phyloP scores from a whole-genome alignment of 2,888 invertebrate species.

The Scaptomyza flava region DNA sequence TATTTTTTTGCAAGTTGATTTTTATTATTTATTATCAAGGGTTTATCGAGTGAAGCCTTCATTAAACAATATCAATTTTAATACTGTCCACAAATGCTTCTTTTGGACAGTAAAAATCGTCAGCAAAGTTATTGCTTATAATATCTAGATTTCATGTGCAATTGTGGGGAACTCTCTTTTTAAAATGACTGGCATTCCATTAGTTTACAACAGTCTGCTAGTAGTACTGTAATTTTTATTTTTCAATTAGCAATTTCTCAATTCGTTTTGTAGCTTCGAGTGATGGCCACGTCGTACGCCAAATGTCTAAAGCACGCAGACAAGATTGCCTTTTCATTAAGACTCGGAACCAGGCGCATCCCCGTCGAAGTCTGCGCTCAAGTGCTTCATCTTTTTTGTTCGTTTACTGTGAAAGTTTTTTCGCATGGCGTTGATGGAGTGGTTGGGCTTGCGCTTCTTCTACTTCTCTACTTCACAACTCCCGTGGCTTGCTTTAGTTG shows the following conservation, averaged over 20 bases:
- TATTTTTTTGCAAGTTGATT: too few relatives aligned
- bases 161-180: not conserved
- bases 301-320: constrained; percentile 42
- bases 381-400: constrained; percentile 59
- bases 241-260: constrained; percentile 62
- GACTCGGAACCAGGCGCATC: constrained; percentile 26
- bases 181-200: not conserved
- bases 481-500: constrained; percentile 7
- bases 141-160: not conserved
- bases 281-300: constrained; percentile 19
- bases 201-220: constrained; percentile 18
- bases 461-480: not conserved
- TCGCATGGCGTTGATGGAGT: constrained; percentile 58
- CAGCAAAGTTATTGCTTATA: too few relatives aligned
- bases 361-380: constrained; percentile 48
- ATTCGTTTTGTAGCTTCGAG: constrained; percentile 23
- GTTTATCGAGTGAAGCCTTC: too few relatives aligned
- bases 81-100: too few relatives aligned
- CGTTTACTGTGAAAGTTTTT: constrained; percentile 54
- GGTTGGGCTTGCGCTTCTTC: not conserved
- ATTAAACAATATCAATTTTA: too few relatives aligned
- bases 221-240: constrained; percentile 32
- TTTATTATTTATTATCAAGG: too few relatives aligned
- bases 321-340: constrained; percentile 65
- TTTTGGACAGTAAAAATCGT: too few relatives aligned